Evolutionary conservation across 1,140 invertebrate genomes (phyloP).

Genomic region (Bombus turneri): DNA sequence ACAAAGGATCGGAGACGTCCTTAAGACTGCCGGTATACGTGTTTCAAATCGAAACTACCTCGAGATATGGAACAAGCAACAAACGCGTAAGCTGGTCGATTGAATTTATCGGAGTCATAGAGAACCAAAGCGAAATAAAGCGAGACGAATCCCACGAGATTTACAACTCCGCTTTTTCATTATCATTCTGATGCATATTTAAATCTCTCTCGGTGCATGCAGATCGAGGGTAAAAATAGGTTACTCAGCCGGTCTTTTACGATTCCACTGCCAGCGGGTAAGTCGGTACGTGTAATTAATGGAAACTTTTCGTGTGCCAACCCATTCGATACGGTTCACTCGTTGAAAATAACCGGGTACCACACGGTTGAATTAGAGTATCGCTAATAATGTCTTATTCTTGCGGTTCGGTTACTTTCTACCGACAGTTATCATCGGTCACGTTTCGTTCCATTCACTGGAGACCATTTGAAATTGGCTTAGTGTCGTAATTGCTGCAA

Average conservation of each 20-base stretch:
- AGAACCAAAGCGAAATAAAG: conserved; percentile 1
- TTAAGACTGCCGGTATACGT: neutral
- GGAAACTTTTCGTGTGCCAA: neutral
- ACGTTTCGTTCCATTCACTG: conserved; percentile 20
- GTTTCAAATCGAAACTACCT: neutral
- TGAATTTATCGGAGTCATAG: neutral
- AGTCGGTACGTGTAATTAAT: conserved; percentile 37
- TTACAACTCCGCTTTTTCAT: conserved; percentile 30
- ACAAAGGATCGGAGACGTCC: neutral
- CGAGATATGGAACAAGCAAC: neutral
- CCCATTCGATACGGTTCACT: conserved; percentile 1
- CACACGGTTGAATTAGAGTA: neutral
- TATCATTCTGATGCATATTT: conserved; percentile 44
- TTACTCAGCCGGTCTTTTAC: conserved; percentile 12
- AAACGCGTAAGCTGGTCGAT: neutral
- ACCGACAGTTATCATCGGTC: conserved; percentile 12
- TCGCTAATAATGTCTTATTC: conserved; percentile 27
- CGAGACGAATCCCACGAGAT: conserved; percentile 37
- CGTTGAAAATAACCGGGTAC: neutral
- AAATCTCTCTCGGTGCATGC: conserved; percentile 23
- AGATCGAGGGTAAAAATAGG: conserved; percentile 39
- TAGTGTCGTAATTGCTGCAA: neutral
- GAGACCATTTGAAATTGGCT: neutral
- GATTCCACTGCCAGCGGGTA: conserved; percentile 9
- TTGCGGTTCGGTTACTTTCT: neutral